A percentile compares a stretch with the other conserved stretches of the same genome.
Conservation (phyloP, 1,140 invertebrate genomes). For the Calliphora vicina region DNA sequence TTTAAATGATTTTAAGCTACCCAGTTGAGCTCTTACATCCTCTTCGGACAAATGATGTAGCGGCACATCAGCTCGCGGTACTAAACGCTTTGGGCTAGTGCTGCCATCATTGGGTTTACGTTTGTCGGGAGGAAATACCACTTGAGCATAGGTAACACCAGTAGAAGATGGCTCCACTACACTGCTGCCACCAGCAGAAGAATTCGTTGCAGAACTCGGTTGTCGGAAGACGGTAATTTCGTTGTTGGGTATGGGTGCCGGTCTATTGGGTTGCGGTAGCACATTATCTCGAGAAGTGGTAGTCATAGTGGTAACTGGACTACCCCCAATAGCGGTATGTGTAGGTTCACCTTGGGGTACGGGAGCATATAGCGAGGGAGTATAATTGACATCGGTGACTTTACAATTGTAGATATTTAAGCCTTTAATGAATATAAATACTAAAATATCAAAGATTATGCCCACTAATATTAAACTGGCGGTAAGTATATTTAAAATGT, state of each 20-base stretch:
- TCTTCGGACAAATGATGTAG: conserved; percentile 56
- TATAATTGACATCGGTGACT: conserved; percentile 58
- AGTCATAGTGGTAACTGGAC: conserved; percentile 49
- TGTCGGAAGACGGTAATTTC: conserved; percentile 48
- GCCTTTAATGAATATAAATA: conserved; percentile 55
- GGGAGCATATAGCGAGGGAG: conserved; percentile 53
- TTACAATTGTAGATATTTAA: conserved; percentile 60
- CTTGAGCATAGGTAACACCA: conserved; percentile 59
- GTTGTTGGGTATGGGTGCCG: conserved; percentile 24
- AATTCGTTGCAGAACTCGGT: conserved; percentile 55
- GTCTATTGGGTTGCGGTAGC: neutral
- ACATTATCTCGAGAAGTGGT: conserved; percentile 46
- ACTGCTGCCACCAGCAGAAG: conserved; percentile 49
- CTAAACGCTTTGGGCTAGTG: conserved; percentile 54
- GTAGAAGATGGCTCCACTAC: conserved; percentile 45
- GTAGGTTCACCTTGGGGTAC: conserved; percentile 54
- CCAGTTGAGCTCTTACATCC: conserved; percentile 54
- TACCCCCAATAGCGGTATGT: conserved; percentile 42
- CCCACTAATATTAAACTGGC: conserved; percentile 54
- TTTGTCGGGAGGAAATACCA: conserved; percentile 57
- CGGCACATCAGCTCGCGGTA: conserved; percentile 56
- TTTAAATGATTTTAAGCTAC: conserved; percentile 55
- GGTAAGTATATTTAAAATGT: conserved; percentile 57
- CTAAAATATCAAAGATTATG: conserved; percentile 56
- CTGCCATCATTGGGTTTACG: conserved; percentile 53